These are phyloP conservation scores for Boleophthalmus pectinirostris DNA, from an alignment of 2,113 vertebrate genomes.

Conservation along the genomic window DNA sequence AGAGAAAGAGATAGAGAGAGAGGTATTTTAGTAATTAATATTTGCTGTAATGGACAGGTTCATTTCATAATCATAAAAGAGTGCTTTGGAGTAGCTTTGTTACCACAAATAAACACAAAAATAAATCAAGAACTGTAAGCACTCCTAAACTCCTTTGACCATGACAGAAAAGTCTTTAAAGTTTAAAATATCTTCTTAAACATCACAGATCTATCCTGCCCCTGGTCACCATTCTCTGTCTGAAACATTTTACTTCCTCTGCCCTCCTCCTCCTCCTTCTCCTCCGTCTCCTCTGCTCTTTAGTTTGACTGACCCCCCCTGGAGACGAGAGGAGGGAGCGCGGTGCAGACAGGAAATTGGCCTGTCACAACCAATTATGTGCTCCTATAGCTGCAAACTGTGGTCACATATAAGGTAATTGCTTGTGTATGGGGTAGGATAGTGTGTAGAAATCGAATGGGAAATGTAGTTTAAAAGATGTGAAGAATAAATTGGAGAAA, in stretches of 20 bases:
- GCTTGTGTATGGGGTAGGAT: background rate
- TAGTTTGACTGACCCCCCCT: slow-evolving; percentile 25
- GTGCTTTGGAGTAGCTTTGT: background rate
- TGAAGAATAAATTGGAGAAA: background rate
- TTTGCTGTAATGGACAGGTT: background rate
- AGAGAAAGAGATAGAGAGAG: background rate
- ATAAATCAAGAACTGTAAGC: background rate
- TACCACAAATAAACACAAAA: background rate
- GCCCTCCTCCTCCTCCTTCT: slow-evolving; percentile 12
- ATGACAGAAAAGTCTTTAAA: slow-evolving; percentile 1
- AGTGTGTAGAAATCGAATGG: background rate
- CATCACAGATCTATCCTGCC: slow-evolving; percentile 1
- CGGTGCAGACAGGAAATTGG: slow-evolving; percentile 30
- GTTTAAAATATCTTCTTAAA: background rate
- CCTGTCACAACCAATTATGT: slow-evolving; percentile 48
- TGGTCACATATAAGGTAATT: background rate
- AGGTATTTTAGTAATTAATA: background rate
- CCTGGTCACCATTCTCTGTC: slow-evolving; percentile 18
- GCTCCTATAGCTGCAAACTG: slow-evolving; percentile 15
- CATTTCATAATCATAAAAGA: no score
- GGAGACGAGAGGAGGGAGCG: slow-evolving; percentile 28
- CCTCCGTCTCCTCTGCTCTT: slow-evolving; percentile 4
- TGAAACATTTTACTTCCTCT: slow-evolving; percentile 24
- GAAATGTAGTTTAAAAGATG: background rate
- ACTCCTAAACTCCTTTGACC: slow-evolving; percentile 11